phyloP scores from a whole-genome alignment of 2,888 invertebrate genomes.

The Cyrtodaria siliqua region DNA sequence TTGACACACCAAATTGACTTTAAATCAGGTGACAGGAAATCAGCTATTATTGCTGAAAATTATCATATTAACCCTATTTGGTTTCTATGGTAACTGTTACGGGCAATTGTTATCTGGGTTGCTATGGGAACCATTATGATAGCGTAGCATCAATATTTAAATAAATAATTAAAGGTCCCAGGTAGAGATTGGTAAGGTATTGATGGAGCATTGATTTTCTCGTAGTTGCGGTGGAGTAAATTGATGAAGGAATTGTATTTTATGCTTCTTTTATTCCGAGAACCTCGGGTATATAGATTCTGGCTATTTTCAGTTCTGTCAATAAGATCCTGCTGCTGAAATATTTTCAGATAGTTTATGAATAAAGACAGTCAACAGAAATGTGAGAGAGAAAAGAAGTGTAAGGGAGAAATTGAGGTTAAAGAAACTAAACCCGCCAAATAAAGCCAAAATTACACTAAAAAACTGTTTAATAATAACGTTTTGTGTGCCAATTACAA shows the following conservation, averaged over 20 bases:
- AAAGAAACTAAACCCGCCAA: too few relatives aligned
- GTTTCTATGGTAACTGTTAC: constrained; percentile 60
- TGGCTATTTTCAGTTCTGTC: too few relatives aligned
- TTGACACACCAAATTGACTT: constrained; percentile 45
- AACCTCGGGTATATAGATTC: too few relatives aligned
- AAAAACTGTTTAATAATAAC: too few relatives aligned
- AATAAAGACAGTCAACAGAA: too few relatives aligned
- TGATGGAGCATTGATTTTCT: constrained; percentile 58
- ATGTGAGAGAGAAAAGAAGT: too few relatives aligned
- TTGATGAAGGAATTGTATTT: constrained; percentile 19
- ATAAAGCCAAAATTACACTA: too few relatives aligned
- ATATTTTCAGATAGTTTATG: too few relatives aligned
- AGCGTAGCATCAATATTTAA: constrained; percentile 59
- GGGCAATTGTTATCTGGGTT: constrained; percentile 60
- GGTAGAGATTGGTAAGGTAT: constrained; percentile 45
- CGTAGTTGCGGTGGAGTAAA: constrained; percentile 12
- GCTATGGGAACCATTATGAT: constrained; percentile 55
- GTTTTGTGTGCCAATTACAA: too few relatives aligned
- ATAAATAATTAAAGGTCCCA: constrained; percentile 67
- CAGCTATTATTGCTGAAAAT: constrained; percentile 40
- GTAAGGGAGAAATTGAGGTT: too few relatives aligned
- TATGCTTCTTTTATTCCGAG: too few relatives aligned
- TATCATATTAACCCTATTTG: constrained; percentile 32
- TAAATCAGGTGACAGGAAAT: constrained; percentile 55
- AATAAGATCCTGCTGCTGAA: too few relatives aligned